phyloP scores from a whole-genome alignment of 2,888 invertebrate species.

The Tenthredo scrophulariae region DNA sequence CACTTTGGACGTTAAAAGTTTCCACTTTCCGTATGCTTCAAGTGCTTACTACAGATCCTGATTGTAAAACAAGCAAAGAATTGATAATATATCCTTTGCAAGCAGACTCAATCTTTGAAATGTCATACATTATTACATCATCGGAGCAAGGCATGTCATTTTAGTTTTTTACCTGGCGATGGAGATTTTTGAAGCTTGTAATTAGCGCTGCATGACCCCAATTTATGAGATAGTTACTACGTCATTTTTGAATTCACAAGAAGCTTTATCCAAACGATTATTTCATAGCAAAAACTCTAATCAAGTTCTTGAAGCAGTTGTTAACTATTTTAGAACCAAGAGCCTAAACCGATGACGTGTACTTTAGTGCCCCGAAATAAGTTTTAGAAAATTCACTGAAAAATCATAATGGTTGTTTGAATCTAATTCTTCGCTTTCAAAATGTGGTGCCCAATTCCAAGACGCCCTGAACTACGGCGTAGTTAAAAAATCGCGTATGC shows the following conservation, averaged over 20 bases:
- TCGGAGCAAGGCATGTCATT: neutral
- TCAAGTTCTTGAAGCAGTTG: neutral
- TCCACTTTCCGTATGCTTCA: neutral
- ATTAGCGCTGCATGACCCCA: neutral
- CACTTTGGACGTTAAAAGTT: conserved; percentile 26
- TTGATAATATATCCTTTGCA: neutral
- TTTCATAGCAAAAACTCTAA: neutral
- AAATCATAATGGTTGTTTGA: neutral
- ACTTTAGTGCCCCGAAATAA: neutral
- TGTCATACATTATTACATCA: conserved; percentile 3
- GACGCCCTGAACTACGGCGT: neutral
- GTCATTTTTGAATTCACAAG: neutral
- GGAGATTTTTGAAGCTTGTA: neutral
- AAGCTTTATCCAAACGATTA: neutral
- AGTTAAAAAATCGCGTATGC: neutral
- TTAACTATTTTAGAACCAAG: neutral
- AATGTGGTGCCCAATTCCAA: neutral
- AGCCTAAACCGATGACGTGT: neutral
- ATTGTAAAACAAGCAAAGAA: neutral
- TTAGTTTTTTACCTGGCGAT: neutral
- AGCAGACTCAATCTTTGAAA: neutral
- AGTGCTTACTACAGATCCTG: neutral
- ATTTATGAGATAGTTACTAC: neutral
- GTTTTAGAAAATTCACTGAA: neutral
- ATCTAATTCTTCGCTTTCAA: neutral